Evolutionary conservation across 2,797 vertebrate genomes (phyloP), one percentile per base, ranked within the genome.

Genomic region (Sebastolobus alascanus): DNA sequence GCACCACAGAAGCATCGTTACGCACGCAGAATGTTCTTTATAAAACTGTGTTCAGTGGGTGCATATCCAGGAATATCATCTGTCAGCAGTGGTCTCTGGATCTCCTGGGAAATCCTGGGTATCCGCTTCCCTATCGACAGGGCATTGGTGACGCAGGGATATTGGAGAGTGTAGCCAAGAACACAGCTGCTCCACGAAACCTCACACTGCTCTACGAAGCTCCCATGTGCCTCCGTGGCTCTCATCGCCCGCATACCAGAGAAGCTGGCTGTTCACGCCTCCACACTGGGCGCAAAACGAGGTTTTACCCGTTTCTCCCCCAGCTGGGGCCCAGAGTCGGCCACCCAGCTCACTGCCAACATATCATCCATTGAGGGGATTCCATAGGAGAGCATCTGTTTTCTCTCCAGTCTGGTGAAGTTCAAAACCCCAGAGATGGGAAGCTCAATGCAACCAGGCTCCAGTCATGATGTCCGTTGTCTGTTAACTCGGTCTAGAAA

Each of bases 101-200:
- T 89, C 78, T 80, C 65, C 52, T 27, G 82, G 84, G 82, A 87
- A 63, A 77, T 77, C 46, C 46, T 50, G 46, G 67, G 85, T 88
- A 77, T 91, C 75, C 73, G 84, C 86, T 83, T 90, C 90, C 63
- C 79, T 85, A 67, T 68, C 33, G 29, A 60, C 54, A 43, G 75
- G 61, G 25, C 25, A 16, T 35, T 77, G 82, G 87, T 90, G 84
- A 82, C 86, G 63, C 77, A 70, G 75, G 87, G 84, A 86, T 89
- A 88, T 83, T 82, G 69, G 81, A 80, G 84, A 87, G 67, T 18
- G 67, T 73, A 68, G 76, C 78, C 84, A 79, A 77, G 68, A 84
- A 68, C 83, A 77, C 88, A 89, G 89, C 88, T 91, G 91, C 82
- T 79, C 65, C 77, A 84, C 67, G 83, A 75, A 87, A 82, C 72